A percentile compares a stretch with the other conserved stretches of the same genome.
phyloP scores from a whole-genome alignment of 2,888 invertebrate genomes.

The Erebia epiphron region DNA sequence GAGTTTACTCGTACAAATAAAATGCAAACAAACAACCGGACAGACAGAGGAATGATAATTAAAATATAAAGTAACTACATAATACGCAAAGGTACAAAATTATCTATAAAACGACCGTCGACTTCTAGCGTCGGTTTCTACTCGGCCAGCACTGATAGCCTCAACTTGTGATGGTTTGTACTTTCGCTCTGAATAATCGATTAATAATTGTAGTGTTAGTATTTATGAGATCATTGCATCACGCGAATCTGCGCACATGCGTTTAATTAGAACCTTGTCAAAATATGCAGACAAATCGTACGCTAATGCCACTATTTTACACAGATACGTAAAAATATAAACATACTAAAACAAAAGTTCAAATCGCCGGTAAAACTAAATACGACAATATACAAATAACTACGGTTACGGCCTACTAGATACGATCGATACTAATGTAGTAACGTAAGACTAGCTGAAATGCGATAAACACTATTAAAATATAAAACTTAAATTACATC shows the following conservation, averaged over 20 bases:
- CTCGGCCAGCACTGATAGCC: constrained; percentile 39
- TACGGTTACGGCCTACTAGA: constrained; percentile 69
- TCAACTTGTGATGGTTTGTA: constrained; percentile 63
- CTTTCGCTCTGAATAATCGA: constrained; percentile 70
- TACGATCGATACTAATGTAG: constrained; percentile 72
- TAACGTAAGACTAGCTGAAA: constrained; percentile 83
- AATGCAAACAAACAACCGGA: constrained; percentile 66
- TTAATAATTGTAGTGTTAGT: constrained; percentile 69
- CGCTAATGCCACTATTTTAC: constrained; percentile 65
- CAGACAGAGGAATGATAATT: constrained; percentile 71
- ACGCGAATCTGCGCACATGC: constrained; percentile 68
- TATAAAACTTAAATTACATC: constrained; percentile 80
- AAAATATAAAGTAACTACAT: constrained; percentile 66
- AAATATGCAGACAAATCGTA: constrained; percentile 77
- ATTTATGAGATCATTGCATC: constrained; percentile 81
- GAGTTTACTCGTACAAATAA: constrained; percentile 52
- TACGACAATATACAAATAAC: constrained; percentile 77
- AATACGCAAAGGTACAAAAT: constrained; percentile 78
- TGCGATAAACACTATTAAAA: constrained; percentile 79
- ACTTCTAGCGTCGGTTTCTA: constrained; percentile 44
- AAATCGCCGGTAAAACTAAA: constrained; percentile 64
- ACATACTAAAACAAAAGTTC: constrained; percentile 55
- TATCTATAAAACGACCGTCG: constrained; percentile 65
- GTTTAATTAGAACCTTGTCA: constrained; percentile 78
- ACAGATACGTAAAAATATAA: constrained; percentile 66